Evolutionary conservation across 2,113 vertebrate genomes (phyloP).

Genomic region (Dipodomys merriami): DNA sequence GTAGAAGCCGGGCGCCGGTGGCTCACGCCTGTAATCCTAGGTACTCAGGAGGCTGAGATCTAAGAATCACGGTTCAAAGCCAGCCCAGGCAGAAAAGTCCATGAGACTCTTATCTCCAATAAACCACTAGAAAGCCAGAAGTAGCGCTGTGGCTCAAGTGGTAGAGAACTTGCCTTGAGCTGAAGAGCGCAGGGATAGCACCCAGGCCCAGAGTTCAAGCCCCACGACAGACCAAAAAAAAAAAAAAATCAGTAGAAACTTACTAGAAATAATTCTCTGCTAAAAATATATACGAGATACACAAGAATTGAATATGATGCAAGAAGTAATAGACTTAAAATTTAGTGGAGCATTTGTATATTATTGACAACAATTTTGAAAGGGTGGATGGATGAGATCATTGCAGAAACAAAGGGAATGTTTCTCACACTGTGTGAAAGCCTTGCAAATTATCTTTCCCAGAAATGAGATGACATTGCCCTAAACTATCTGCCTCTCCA

Average conservation of each 20-base stretch:
- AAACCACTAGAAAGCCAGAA: too few species aligned
- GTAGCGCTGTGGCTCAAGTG: too few species aligned
- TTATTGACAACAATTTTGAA: neutral
- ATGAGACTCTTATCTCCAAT: too few species aligned
- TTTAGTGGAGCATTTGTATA: neutral
- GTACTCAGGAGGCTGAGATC: too few species aligned
- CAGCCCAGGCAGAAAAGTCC: too few species aligned
- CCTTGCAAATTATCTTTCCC: neutral
- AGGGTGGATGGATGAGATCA: neutral
- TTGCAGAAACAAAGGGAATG: neutral
- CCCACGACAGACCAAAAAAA: too few species aligned
- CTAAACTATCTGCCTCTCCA: neutral
- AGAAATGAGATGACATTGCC: neutral
- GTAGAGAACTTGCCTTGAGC: too few species aligned
- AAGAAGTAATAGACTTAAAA: slow-evolving; percentile 21
- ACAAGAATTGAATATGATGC: neutral
- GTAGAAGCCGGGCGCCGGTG: too few species aligned
- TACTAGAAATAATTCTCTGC: neutral
- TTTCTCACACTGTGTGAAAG: neutral
- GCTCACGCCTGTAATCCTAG: too few species aligned
- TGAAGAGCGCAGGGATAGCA: too few species aligned
- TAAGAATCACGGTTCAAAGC: too few species aligned
- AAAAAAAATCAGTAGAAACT: neutral
- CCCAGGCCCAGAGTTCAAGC: too few species aligned
- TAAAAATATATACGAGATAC: neutral